Evolutionary conservation across 2,113 vertebrate genomes (phyloP).

Genomic region (Taurulus bubalis): DNA sequence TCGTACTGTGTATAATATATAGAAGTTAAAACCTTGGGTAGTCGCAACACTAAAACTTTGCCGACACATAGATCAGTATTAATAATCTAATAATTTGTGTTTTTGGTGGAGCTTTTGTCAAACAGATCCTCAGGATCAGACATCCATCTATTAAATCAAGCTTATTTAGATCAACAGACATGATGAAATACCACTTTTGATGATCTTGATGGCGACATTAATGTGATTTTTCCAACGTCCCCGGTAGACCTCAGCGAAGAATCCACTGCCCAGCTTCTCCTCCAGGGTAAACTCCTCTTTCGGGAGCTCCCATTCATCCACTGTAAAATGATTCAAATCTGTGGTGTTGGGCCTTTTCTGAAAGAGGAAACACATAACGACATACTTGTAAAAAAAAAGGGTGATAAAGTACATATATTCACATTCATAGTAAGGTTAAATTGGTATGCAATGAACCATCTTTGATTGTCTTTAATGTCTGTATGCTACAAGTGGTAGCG

Average conservation of each 20-base stretch:
- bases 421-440: not conserved
- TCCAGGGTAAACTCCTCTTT: conserved; percentile 84
- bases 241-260: conserved; percentile 85
- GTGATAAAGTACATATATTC: not conserved
- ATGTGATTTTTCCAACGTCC: conserved; percentile 86
- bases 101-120: not conserved
- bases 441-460: not conserved
- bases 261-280: conserved; percentile 83
- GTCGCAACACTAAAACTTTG: no score
- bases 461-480: no score
- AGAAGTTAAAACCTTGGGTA: no score
- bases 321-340: conserved; percentile 66
- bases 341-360: conserved; percentile 74
- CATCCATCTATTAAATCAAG: not conserved
- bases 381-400: not conserved
- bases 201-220: conserved; percentile 87
- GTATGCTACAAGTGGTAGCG: no score
- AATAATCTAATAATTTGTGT: not conserved
- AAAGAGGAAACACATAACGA: not conserved
- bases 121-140: not conserved
- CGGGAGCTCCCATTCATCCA: conserved; percentile 86
- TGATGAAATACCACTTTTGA: conserved; percentile 76
- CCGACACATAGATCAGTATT: not conserved
- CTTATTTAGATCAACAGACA: not conserved
- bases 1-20: no score